Evolutionary conservation across 2,113 vertebrate genomes (phyloP).

Genomic region (Tachysurus vachellii): DNA sequence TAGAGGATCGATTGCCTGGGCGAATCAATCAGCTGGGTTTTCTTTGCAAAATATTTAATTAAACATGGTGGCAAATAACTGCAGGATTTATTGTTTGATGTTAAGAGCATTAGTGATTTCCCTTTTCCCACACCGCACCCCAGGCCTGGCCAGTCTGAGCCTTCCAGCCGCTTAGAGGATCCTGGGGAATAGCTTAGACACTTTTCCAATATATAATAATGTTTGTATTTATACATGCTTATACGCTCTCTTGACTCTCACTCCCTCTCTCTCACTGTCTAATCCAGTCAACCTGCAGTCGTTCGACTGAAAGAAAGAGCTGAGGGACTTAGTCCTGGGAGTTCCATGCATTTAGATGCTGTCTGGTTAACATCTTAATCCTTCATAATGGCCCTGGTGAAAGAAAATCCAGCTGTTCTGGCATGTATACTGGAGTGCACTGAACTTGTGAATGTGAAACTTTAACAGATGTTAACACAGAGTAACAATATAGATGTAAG

Average conservation of each 20-base stretch:
- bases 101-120: slow-evolving; percentile 91
- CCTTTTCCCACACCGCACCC: slow-evolving; percentile 81
- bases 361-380: slow-evolving; percentile 72
- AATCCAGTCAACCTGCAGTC: slow-evolving; percentile 83
- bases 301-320: slow-evolving; percentile 76
- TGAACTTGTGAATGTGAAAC: background rate
- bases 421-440: background rate
- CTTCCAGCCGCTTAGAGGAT: slow-evolving; percentile 82
- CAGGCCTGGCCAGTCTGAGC: slow-evolving; percentile 75
- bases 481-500: background rate
- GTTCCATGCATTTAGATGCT: slow-evolving; percentile 70
- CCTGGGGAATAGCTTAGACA: slow-evolving; percentile 84
- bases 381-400: slow-evolving; percentile 67
- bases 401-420: slow-evolving; percentile 54
- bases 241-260: slow-evolving; percentile 77
- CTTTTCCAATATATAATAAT: slow-evolving; percentile 92
- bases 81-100: slow-evolving; percentile 84
- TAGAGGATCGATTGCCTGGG: slow-evolving; percentile 81
- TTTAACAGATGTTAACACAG: slow-evolving; percentile 24
- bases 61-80: slow-evolving; percentile 88
- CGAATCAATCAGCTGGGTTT: slow-evolving; percentile 87
- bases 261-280: slow-evolving; percentile 31
- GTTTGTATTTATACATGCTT: slow-evolving; percentile 88
- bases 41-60: slow-evolving; percentile 94
- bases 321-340: slow-evolving; percentile 70